These are phyloP conservation scores for Rutilus rutilus DNA, from an alignment of 2,113 vertebrate genomes.

Conservation along the genomic window DNA sequence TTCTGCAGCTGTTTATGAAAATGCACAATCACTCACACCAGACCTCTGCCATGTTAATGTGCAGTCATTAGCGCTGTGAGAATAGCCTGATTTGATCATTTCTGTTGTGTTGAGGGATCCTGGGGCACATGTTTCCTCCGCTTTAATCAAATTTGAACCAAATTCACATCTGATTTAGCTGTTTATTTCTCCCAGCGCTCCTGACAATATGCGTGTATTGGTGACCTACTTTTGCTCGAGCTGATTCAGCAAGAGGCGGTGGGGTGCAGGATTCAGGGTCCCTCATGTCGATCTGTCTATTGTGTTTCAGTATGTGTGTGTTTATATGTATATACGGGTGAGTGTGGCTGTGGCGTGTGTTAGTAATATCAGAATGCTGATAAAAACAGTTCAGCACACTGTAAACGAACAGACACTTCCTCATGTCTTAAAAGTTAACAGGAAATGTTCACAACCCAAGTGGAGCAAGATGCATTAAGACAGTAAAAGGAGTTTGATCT, in stretches of 20 bases:
- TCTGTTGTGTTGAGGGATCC: background rate
- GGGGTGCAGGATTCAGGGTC: slow-evolving; percentile 21
- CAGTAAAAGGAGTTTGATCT: background rate
- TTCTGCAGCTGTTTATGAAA: slow-evolving; percentile 2
- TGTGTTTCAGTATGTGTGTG: background rate
- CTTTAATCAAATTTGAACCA: slow-evolving; percentile 33
- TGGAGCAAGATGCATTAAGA: background rate
- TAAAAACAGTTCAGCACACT: too few relatives aligned
- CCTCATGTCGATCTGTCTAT: background rate
- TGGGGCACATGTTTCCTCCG: slow-evolving; percentile 14
- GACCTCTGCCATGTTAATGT: background rate
- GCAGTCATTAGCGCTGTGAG: background rate
- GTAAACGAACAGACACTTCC: too few relatives aligned
- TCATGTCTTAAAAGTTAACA: background rate
- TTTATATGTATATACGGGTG: background rate
- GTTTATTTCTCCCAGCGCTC: slow-evolving; percentile 3
- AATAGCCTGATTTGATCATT: background rate
- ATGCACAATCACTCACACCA: background rate
- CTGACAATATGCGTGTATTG: background rate
- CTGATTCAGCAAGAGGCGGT: slow-evolving; percentile 30
- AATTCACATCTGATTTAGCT: slow-evolving; percentile 18
- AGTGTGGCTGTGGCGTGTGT: background rate
- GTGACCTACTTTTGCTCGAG: background rate
- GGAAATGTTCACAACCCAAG: background rate
- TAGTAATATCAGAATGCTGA: background rate